Conservation (phyloP, 2,113 vertebrate species). For the Ptychochromis oligacanthus region DNA sequence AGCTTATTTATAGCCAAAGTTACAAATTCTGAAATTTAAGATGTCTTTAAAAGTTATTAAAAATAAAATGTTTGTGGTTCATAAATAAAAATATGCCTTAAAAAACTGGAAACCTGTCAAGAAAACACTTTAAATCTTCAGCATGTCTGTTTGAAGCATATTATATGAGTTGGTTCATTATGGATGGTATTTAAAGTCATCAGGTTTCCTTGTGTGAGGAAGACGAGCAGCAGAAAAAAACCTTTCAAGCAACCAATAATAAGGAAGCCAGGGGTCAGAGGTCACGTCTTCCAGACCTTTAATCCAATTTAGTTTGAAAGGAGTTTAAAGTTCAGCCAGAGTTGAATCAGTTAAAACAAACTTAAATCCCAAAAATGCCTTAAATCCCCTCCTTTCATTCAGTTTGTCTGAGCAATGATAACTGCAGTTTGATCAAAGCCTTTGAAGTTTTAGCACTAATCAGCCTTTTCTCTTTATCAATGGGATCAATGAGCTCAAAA, state of each 20-base stretch:
- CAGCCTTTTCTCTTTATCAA: neutral
- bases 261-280: constrained; percentile 9
- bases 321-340: constrained; percentile 36
- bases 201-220: neutral
- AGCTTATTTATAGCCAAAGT: neutral
- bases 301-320: constrained; percentile 8
- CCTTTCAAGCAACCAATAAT: neutral
- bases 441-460: neutral
- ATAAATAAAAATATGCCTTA: neutral
- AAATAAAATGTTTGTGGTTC: too few species aligned
- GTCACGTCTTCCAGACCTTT: constrained; percentile 17
- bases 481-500: neutral
- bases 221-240: neutral
- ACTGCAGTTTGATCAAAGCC: constrained; percentile 7
- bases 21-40: neutral
- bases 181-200: neutral
- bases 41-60: neutral
- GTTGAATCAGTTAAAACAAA: constrained; percentile 35
- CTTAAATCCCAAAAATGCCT: neutral
- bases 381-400: neutral
- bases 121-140: neutral
- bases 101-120: neutral
- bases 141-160: neutral
- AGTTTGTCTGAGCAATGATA: constrained; percentile 4
- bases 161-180: too few species aligned